Evolutionary conservation across 2,888 invertebrate species (phyloP).

Genomic region (Argyra leucocephala): DNA sequence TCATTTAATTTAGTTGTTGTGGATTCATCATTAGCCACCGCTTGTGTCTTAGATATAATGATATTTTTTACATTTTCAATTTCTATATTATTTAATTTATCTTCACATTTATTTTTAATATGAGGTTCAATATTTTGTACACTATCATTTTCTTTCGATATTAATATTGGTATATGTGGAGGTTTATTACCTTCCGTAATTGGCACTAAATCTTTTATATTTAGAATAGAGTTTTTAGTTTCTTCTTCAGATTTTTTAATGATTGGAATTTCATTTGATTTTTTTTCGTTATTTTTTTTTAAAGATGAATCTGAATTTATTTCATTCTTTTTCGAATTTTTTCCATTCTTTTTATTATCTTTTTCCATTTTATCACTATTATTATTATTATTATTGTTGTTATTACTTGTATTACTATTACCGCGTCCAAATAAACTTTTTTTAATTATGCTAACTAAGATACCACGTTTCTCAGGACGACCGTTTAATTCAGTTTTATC

Average conservation of each 20-base stretch:
- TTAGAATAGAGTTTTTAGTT: not conserved
- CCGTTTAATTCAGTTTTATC: not conserved
- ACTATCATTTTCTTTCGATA: not conserved
- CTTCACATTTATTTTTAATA: not conserved
- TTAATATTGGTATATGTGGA: not conserved
- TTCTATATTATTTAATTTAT: not conserved
- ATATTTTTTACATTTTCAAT: not conserved
- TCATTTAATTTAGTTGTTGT: not conserved
- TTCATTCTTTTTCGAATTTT: not conserved
- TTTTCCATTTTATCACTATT: constrained; percentile 8
- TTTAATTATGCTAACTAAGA: constrained; percentile 11
- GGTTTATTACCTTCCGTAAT: not conserved
- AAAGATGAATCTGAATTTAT: not conserved
- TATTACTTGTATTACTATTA: not conserved
- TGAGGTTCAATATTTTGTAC: not conserved
- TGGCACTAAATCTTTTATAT: not conserved
- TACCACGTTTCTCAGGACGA: not conserved
- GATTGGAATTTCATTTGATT: not conserved
- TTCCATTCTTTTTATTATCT: not conserved
- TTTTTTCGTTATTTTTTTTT: not conserved
- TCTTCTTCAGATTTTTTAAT: not conserved
- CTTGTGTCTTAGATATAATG: not conserved
- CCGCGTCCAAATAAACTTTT: constrained; percentile 11
- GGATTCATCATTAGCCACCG: not conserved
- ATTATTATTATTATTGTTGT: not conserved